These are phyloP conservation scores for Euglossa dilemma DNA, from an alignment of 1,140 invertebrate species.

Conservation along the genomic window DNA sequence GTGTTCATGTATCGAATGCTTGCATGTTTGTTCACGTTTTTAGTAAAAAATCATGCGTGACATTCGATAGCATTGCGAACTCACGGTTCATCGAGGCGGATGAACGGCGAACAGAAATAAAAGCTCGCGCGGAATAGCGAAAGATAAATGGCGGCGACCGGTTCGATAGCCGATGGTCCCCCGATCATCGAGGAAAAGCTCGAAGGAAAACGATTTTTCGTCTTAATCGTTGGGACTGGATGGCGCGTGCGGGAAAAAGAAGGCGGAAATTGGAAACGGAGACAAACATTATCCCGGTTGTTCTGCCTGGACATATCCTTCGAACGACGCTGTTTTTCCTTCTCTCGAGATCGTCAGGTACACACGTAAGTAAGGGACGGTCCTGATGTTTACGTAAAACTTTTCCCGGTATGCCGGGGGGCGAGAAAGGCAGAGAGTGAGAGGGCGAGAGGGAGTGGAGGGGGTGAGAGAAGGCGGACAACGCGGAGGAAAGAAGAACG, in stretches of 20 bases:
- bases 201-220: not conserved
- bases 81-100: constrained; percentile 3
- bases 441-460: not conserved
- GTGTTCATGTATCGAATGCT: not conserved
- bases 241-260: not conserved
- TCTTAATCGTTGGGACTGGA: constrained; percentile 20
- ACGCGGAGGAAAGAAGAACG: not conserved
- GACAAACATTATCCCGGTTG: constrained; percentile 52
- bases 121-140: not conserved
- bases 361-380: constrained; percentile 32
- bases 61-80: not conserved
- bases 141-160: not conserved
- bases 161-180: not conserved
- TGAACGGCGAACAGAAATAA: constrained; percentile 6
- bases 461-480: too few species aligned
- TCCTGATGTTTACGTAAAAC: constrained; percentile 59
- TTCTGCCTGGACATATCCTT: constrained; percentile 26
- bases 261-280: constrained; percentile 10
- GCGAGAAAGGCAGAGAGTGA: not conserved
- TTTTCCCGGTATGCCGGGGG: constrained; percentile 34
- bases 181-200: not conserved
- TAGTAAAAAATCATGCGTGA: not conserved
- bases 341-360: constrained; percentile 40
- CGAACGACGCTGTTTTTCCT: constrained; percentile 32
- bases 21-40: not conserved